Percentiles rank a stretch among this genome's conserved stretches.
phyloP scores from a whole-genome alignment of 2,888 invertebrate genomes.

The Spilosoma lubricipeda region DNA sequence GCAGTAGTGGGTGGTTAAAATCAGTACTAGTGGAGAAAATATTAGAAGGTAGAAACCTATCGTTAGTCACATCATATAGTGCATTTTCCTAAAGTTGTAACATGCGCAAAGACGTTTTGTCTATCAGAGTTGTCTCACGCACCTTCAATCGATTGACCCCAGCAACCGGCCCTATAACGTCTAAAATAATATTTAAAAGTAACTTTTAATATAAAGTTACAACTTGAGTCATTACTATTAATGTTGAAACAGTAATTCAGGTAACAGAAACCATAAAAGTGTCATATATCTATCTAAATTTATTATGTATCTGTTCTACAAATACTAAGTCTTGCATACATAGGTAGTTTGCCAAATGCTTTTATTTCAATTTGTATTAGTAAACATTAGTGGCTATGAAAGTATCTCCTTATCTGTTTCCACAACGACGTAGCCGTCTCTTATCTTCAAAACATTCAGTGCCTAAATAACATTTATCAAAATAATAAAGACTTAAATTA shows the following conservation, averaged over 20 bases:
- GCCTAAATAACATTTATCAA: constrained; percentile 7
- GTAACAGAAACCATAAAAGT: neutral
- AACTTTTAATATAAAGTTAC: neutral
- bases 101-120: neutral
- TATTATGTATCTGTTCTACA: neutral
- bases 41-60: neutral
- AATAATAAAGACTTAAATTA: neutral
- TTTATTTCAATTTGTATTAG: constrained; percentile 6
- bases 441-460: constrained; percentile 18
- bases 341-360: neutral
- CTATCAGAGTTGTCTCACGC: neutral
- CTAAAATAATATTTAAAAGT: constrained; percentile 1
- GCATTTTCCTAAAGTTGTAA: neutral
- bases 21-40: too few species aligned
- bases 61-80: neutral
- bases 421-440: constrained; percentile 3
- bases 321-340: neutral
- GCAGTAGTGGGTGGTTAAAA: too few species aligned
- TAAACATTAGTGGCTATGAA: constrained; percentile 1
- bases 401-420: constrained; percentile 11
- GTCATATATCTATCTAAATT: neutral
- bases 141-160: neutral
- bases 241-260: neutral
- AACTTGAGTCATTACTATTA: neutral
- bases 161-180: neutral